These are phyloP conservation scores for Psittacus erithacus DNA, from an alignment of 2,113 vertebrate genomes.

Conservation along the genomic window DNA sequence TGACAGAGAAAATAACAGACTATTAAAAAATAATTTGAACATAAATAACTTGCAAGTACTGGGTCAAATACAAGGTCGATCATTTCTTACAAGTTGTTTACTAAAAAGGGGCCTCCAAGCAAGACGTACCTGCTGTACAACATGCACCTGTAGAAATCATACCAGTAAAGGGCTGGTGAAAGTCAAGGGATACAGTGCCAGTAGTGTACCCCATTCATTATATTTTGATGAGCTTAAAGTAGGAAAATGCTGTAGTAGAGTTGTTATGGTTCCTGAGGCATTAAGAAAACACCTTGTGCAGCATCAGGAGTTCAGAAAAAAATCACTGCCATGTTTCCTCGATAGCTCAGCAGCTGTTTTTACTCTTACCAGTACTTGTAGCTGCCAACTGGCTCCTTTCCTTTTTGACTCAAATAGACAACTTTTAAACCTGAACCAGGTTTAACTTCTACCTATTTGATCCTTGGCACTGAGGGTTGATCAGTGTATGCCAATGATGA, in stretches of 20 bases:
- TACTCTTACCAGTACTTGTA: background rate
- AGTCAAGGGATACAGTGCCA: background rate
- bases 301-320: background rate
- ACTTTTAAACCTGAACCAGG: conserved; percentile 74
- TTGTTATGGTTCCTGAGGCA: background rate
- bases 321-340: background rate
- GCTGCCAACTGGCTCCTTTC: conserved; percentile 58
- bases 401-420: conserved; percentile 76
- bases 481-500: conserved; percentile 79
- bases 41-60: conserved; percentile 72
- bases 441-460: conserved; percentile 83
- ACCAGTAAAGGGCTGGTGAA: background rate
- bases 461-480: conserved; percentile 78
- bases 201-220: background rate
- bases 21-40: conserved; percentile 70
- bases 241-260: background rate
- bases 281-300: background rate
- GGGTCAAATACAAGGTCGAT: conserved; percentile 78
- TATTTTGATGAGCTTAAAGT: background rate
- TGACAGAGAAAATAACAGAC: background rate
- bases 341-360: background rate
- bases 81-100: conserved; percentile 81
- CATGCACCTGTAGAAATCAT: conserved; percentile 54
- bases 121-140: conserved; percentile 78
- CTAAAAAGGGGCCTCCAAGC: conserved; percentile 74